Evolutionary conservation across 2,888 invertebrate genomes (phyloP), one percentile per base, ranked within the genome.

Genomic region (Tillus elongatus): DNA sequence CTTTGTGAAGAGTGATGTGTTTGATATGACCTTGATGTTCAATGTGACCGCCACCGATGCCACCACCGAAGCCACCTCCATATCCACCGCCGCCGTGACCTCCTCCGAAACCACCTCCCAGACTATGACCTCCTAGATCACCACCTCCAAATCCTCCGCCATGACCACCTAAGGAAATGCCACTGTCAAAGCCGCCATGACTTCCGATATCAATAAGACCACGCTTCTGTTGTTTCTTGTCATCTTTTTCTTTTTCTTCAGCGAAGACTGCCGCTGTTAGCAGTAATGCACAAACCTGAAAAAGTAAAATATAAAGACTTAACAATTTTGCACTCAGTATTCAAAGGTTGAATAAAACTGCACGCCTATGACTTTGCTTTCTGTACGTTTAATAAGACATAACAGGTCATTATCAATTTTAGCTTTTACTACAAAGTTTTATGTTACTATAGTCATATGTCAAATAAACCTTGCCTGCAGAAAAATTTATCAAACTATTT

Each of bases 1-100:
- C 74, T 60, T 78, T 79, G 44, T 76, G 70, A 32, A 79, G 67
- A 31, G 79, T 79, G 58, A 78, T 69, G 45, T 77, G 70, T 43
- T 66, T 68, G 57, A 58, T 44, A 30, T 47, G 46, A 10, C 70
- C 71, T 28, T 68, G 63, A 14, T 38, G 41, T 15, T 45, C 41
- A 10, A 46, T 48, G 6, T 28, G 30, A 9, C 40, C 40, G 4
- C 37, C 35, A 26, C 37, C 40, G 19, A 39, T 35, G n/a, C 44
- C 44, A 28, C 32, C 38, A 8, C 47, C 47, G 3, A 33, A 27
- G 2, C 47, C 47, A 13, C 40, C 44, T 2, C 46, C 46, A 4
- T 33, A 37, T 12, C 52, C 54, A 34, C 46, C 47, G 29, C 31
- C 40, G 35, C 43, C 38, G 29, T 49, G 50, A 12, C 36, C 12